A percentile compares a stretch with the other conserved stretches of the same genome.
phyloP scores from a whole-genome alignment of 2,113 vertebrate species.

The Paracanthobrama guichenoti region DNA sequence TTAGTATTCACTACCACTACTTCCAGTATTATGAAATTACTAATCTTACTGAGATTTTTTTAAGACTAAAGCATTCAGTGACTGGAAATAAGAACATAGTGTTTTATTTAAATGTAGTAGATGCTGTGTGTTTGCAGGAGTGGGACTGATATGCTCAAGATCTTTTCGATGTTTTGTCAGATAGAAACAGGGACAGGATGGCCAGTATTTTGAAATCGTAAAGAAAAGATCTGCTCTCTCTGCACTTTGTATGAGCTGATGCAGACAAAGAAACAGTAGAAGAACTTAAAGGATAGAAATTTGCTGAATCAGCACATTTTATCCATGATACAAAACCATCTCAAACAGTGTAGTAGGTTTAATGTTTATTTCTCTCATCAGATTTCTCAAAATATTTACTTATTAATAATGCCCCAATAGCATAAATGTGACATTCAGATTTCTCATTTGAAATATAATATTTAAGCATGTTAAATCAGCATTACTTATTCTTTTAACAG shows the following conservation, averaged over 20 bases:
- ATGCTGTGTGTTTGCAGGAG: slow-evolving; percentile 13
- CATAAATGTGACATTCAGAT: neutral
- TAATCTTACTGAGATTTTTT: neutral
- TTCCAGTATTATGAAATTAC: slow-evolving; percentile 1
- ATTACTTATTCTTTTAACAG: neutral
- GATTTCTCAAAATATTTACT: too few relatives aligned
- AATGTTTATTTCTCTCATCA: neutral
- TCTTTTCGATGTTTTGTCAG: neutral
- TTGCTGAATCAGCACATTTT: neutral
- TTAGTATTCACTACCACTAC: neutral
- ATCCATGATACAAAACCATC: neutral
- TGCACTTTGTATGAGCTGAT: slow-evolving; percentile 31
- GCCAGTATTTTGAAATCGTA: neutral
- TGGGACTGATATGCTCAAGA: neutral
- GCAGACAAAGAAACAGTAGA: neutral
- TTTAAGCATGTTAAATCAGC: too few relatives aligned
- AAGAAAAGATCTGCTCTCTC: slow-evolving; percentile 29
- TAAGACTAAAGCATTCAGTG: neutral
- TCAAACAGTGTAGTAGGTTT: slow-evolving; percentile 15
- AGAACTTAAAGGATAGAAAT: slow-evolving; percentile 20
- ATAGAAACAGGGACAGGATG: neutral
- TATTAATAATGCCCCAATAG: neutral
- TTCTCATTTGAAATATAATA: neutral
- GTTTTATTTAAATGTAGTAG: neutral
- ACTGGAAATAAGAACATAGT: neutral